Conservation (phyloP, 2,797 vertebrate genomes). For the Sparidentex hasta region DNA sequence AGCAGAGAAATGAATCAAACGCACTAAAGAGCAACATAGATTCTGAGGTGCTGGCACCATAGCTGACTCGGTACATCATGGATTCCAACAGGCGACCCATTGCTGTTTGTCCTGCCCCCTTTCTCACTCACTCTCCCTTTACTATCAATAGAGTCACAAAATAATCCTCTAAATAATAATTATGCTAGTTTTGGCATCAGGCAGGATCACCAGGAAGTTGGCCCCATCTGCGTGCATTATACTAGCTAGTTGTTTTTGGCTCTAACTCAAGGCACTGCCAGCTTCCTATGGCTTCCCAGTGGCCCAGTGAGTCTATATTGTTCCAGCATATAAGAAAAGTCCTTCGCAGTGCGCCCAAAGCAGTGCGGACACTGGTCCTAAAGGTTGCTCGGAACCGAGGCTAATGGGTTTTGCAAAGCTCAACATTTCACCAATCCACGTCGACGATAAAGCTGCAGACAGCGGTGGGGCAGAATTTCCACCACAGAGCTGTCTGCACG, state of each 20-base stretch:
- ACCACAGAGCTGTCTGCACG: not conserved
- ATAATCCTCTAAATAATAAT: no score
- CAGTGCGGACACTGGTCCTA: not conserved
- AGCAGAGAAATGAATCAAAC: not conserved
- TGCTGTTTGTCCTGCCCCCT: no score
- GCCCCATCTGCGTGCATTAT: not conserved
- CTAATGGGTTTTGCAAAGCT: conserved; percentile 23
- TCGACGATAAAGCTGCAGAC: not conserved
- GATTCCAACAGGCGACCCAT: no score
- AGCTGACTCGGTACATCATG: no score
- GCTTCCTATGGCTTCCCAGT: not conserved
- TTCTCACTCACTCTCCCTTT: no score
- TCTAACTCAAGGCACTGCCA: not conserved
- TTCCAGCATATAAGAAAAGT: not conserved
- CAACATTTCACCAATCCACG: not conserved
- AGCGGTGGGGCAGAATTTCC: not conserved
- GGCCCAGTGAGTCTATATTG: not conserved
- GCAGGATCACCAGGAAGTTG: conserved; percentile 1
- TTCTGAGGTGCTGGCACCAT: not conserved
- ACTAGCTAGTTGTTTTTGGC: not conserved
- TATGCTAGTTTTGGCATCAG: not conserved
- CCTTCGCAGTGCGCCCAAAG: not conserved
- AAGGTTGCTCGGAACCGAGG: conserved; percentile 10
- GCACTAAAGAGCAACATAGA: not conserved
- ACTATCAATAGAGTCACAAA: no score